A percentile compares a stretch with the other conserved stretches of the same genome.
These are phyloP conservation scores for Holothuria glaberrima DNA, from an alignment of 35 echinoderm and acorn worm species.

Conservation along the genomic window DNA sequence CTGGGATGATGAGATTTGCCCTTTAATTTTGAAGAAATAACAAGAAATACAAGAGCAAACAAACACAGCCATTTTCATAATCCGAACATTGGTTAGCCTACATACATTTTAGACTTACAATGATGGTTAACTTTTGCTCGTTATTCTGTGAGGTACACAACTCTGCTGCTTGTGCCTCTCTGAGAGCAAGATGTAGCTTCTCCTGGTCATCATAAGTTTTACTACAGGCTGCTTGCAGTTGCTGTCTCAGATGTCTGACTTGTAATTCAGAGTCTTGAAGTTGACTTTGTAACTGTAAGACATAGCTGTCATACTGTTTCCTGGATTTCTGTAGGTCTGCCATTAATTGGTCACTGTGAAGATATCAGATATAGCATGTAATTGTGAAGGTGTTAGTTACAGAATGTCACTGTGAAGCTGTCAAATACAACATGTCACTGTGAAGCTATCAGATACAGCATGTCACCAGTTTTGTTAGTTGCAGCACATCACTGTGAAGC, in stretches of 20 bases:
- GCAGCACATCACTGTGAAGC: too few relatives aligned
- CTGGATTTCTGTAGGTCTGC: constrained; percentile 33
- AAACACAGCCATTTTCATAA: too few relatives aligned
- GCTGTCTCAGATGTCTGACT: constrained; percentile 56
- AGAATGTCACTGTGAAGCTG: background rate
- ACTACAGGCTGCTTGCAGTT: constrained; percentile 51
- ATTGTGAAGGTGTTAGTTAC: background rate
- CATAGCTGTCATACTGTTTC: constrained; percentile 41
- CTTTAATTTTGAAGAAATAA: too few relatives aligned
- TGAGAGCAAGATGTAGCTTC: constrained; percentile 47
- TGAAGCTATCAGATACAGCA: too few relatives aligned
- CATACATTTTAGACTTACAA: background rate
- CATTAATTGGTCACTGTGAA: constrained; percentile 32
- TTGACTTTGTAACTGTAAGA: constrained; percentile 44
- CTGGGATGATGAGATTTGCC: too few relatives aligned
- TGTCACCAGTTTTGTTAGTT: too few relatives aligned
- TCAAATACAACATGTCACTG: too few relatives aligned
- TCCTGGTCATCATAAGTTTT: constrained; percentile 52
- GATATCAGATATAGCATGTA: background rate
- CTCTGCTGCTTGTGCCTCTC: background rate
- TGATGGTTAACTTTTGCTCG: background rate
- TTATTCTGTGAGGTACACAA: background rate
- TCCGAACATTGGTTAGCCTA: too few relatives aligned
- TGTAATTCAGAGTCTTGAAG: constrained; percentile 52
- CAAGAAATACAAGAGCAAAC: too few relatives aligned